phyloP scores from a whole-genome alignment of 1,140 invertebrate species.

The Orchestia grillus region DNA sequence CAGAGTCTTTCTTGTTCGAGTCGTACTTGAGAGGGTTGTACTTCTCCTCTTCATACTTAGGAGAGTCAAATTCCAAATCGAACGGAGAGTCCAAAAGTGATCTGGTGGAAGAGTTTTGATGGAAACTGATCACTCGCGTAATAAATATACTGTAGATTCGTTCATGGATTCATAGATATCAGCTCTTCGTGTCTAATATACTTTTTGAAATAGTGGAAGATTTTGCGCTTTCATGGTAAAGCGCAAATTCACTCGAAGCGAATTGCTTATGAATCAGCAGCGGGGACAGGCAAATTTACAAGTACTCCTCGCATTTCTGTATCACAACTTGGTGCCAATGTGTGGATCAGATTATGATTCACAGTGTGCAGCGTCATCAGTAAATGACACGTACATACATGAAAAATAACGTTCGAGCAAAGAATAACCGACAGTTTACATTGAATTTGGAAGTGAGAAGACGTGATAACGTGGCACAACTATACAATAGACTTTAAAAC shows the following conservation, averaged over 20 bases:
- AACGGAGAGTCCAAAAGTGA: constrained; percentile 30
- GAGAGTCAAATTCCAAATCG: constrained; percentile 11
- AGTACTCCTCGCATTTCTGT: not conserved
- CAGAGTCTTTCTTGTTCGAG: not conserved
- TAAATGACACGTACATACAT: not conserved
- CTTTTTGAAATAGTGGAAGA: not conserved
- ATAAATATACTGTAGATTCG: not conserved
- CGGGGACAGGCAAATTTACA: not conserved
- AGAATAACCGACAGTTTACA: not conserved
- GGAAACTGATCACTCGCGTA: not conserved
- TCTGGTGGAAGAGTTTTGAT: constrained; percentile 19
- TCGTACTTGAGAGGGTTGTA: not conserved
- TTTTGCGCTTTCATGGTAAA: not conserved
- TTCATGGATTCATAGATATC: not conserved
- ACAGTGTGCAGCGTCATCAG: not conserved
- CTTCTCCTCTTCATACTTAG: not conserved
- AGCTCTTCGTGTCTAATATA: not conserved
- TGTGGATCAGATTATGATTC: not conserved
- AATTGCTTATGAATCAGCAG: not conserved
- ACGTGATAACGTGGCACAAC: not conserved
- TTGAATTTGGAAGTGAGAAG: not conserved
- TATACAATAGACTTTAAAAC: not conserved
- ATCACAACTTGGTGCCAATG: not conserved
- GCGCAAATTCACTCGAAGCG: not conserved
- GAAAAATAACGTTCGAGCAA: not conserved